Conservation (phyloP, 2,888 invertebrate genomes). For the Anthrax anthrax region DNA sequence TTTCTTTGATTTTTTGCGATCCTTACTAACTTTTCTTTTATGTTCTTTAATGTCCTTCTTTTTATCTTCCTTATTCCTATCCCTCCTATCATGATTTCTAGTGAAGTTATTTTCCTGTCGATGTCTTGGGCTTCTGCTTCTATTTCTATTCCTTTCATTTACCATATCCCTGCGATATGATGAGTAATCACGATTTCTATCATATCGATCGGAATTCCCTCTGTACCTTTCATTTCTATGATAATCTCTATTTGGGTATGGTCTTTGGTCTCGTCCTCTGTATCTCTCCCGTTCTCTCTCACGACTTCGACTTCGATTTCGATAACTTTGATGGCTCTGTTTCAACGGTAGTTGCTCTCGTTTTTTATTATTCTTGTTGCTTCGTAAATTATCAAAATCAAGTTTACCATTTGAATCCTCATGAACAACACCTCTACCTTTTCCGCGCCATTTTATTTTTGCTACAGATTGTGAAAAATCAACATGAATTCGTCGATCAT, state of each 20-base stretch:
- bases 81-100: background rate
- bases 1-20: constrained; percentile 12
- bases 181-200: no score
- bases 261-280: background rate
- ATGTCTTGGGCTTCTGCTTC: constrained; percentile 1
- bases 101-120: background rate
- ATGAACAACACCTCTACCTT: constrained; percentile 59
- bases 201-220: background rate
- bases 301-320: background rate
- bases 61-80: constrained; percentile 2
- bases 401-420: constrained; percentile 12
- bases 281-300: background rate
- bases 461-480: constrained; percentile 99
- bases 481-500: constrained; percentile 96
- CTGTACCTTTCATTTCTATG: constrained; percentile 1
- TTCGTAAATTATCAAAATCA: constrained; percentile 9
- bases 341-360: background rate
- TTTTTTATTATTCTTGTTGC: constrained; percentile 2
- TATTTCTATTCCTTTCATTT: constrained; percentile 4
- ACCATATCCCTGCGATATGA: background rate
- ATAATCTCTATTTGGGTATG: constrained; percentile 5
- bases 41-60: constrained; percentile 5
- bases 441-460: constrained; percentile 81
- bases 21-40: constrained; percentile 6
- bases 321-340: no score